Conservation (phyloP, 2,888 invertebrate genomes). For the Platycheirus albimanus region DNA sequence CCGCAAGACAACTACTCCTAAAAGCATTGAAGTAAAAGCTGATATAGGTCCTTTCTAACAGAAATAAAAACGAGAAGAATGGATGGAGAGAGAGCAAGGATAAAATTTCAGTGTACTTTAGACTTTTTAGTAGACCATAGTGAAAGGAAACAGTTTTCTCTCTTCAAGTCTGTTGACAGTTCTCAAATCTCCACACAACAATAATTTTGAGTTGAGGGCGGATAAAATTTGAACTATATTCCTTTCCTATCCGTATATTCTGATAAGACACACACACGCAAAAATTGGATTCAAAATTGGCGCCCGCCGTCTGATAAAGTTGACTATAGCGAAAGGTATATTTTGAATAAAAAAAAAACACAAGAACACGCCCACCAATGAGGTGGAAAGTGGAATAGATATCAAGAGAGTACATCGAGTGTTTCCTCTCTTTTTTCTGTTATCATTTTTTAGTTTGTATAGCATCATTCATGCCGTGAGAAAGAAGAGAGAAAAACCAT, state of each 20-base stretch:
- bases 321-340: conserved; percentile 3
- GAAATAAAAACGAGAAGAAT: conserved; percentile 5
- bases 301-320: conserved; percentile 65
- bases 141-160: background rate
- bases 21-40: conserved; percentile 41
- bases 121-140: background rate
- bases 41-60: conserved; percentile 39
- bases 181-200: too few relatives aligned
- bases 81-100: conserved; percentile 12
- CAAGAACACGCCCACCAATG: conserved; percentile 61
- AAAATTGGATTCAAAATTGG: conserved; percentile 23
- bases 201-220: background rate
- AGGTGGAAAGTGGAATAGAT: conserved; percentile 15
- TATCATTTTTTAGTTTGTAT: conserved; percentile 44
- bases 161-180: conserved; percentile 13
- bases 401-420: background rate
- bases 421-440: conserved; percentile 18
- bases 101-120: too few relatives aligned
- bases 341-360: conserved; percentile 4
- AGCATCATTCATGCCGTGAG: background rate
- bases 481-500: conserved; percentile 24
- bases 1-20: conserved; percentile 68
- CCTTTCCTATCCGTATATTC: conserved; percentile 7
- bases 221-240: background rate
- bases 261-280: conserved; percentile 29